Conservation (phyloP, 2,888 invertebrate genomes). For the Campaea margaritaria region DNA sequence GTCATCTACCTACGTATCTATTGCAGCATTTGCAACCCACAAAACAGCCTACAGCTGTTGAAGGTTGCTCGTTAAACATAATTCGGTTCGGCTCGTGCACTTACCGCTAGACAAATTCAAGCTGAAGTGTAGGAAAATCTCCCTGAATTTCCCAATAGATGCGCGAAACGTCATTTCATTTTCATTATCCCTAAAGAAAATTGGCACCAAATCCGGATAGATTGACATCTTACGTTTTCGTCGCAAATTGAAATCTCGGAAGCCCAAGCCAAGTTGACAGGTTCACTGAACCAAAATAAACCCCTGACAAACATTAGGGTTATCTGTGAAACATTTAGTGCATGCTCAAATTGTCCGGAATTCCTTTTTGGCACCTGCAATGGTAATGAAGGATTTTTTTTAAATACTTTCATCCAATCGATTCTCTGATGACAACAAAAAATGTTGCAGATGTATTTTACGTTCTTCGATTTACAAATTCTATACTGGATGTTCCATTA, state of each 20-base stretch:
- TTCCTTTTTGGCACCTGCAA: constrained; percentile 13
- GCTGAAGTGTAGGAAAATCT: constrained; percentile 14
- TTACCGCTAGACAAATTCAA: constrained; percentile 7
- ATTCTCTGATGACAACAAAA: constrained; percentile 2
- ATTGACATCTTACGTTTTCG: constrained; percentile 41
- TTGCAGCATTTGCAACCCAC: background rate
- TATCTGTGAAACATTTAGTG: constrained; percentile 23
- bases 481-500: constrained; percentile 1
- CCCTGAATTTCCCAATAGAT: constrained; percentile 10
- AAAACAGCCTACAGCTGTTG: too few relatives aligned
- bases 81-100: background rate
- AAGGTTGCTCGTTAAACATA: background rate
- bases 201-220: constrained; percentile 40
- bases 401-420: constrained; percentile 8
- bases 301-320: constrained; percentile 28
- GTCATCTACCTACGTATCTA: background rate
- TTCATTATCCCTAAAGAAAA: constrained; percentile 32
- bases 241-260: constrained; percentile 40
- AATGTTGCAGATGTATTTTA: constrained; percentile 9
- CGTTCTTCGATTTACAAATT: constrained; percentile 3
- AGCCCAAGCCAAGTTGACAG: constrained; percentile 31
- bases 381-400: constrained; percentile 3
- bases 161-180: constrained; percentile 31
- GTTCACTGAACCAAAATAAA: constrained; percentile 33
- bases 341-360: constrained; percentile 17